A percentile compares a stretch with the other conserved stretches of the same genome.
These are phyloP conservation scores for Terrapene triunguis DNA, from an alignment of 2,113 vertebrate species.

Conservation along the genomic window DNA sequence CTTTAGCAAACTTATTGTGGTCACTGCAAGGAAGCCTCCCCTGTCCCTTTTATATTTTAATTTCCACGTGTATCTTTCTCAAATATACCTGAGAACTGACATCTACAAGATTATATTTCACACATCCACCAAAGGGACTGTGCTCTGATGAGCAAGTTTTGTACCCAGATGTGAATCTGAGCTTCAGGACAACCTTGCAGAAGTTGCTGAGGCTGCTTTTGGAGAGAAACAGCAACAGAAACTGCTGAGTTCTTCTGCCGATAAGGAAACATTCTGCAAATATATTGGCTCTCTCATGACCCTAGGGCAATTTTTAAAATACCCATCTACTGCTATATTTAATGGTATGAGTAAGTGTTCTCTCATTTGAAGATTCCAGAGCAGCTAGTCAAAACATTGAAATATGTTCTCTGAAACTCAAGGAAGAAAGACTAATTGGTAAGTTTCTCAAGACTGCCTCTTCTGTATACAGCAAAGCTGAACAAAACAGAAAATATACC, in stretches of 20 bases:
- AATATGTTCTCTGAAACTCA: conserved; percentile 10
- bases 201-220: conserved; percentile 62
- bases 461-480: neutral
- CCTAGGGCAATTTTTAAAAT: conserved; percentile 45
- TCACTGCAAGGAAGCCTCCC: neutral
- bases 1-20: neutral
- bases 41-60: neutral
- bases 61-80: neutral
- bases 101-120: neutral
- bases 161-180: neutral
- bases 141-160: neutral
- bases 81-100: neutral
- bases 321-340: conserved; percentile 49
- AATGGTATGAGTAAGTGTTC: conserved; percentile 38
- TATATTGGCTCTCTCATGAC: conserved; percentile 21
- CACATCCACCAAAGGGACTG: neutral
- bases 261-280: conserved; percentile 53
- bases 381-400: conserved; percentile 59
- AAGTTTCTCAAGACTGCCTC: conserved; percentile 13
- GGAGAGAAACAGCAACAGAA: conserved; percentile 18
- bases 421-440: neutral
- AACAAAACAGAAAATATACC: rapidly evolving
- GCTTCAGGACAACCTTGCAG: conserved; percentile 35
- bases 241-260: conserved; percentile 52
- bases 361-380: conserved; percentile 48